Evolutionary conservation across 2,113 vertebrate genomes (phyloP).

Genomic region (Chelonoidis abingdonii): DNA sequence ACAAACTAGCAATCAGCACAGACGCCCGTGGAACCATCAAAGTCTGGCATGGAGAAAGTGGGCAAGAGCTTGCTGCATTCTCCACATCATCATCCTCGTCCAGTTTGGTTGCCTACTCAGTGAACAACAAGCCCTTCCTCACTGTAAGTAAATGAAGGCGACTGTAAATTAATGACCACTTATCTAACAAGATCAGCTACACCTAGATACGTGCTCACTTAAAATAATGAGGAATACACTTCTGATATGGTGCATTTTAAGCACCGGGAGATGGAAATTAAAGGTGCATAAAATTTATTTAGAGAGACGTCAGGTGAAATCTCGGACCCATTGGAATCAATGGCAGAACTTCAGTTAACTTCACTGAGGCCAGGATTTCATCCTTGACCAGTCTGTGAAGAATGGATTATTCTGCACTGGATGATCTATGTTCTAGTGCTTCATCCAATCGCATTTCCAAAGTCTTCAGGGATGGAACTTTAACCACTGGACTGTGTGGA

Average conservation of each 20-base stretch:
- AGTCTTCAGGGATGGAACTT: neutral
- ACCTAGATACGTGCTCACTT: neutral
- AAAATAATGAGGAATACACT: neutral
- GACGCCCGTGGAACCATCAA: slow-evolving; percentile 68
- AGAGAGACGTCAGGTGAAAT: neutral
- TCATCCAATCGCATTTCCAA: neutral
- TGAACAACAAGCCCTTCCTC: slow-evolving; percentile 67
- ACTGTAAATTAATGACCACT: neutral
- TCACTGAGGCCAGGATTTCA: neutral
- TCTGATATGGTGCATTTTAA: neutral
- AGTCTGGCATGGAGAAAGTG: slow-evolving; percentile 75
- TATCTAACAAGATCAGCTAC: neutral
- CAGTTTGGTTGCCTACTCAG: slow-evolving; percentile 68
- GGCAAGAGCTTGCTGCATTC: slow-evolving; percentile 72
- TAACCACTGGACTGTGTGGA: neutral
- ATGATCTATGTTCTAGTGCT: neutral
- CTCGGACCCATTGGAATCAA: neutral
- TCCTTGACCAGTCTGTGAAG: neutral
- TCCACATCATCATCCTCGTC: slow-evolving; percentile 20
- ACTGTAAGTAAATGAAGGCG: slow-evolving; percentile 59
- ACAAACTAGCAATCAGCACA: slow-evolving; percentile 71
- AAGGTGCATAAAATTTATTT: neutral
- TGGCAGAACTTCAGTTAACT: neutral
- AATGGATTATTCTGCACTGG: no score
- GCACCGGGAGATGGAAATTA: neutral